Conservation (phyloP, 2,113 vertebrate genomes). For the Leucoraja erinaceus region DNA sequence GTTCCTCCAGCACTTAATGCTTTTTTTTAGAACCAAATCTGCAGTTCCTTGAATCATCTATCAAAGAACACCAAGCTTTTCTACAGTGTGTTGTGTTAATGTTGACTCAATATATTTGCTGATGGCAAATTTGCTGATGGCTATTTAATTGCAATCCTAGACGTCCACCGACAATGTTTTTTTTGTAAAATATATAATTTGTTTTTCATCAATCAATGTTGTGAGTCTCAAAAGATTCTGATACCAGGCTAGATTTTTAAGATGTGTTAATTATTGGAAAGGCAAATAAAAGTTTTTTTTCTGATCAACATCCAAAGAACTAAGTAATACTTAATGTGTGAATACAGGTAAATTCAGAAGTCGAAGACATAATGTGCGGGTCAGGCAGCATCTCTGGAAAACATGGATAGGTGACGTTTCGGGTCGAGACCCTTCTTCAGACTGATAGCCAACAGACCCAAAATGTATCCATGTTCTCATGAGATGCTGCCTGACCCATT, state of each 20-base stretch:
- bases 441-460: no score
- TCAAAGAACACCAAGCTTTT: not conserved
- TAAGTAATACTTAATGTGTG: not conserved
- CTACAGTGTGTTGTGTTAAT: not conserved
- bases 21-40: no score
- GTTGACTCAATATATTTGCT: not conserved
- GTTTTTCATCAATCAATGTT: not conserved
- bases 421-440: no score
- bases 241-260: not conserved
- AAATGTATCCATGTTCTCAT: no score
- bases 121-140: not conserved
- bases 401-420: no score
- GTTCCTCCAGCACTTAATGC: no score
- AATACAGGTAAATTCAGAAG: not conserved
- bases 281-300: not conserved
- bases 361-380: no score
- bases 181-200: not conserved
- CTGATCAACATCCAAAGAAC: not conserved
- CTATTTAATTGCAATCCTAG: not conserved
- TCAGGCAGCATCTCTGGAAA: no score
- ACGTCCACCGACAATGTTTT: not conserved
- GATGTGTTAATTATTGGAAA: not conserved
- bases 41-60: no score
- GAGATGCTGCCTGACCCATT: no score
- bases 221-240: no score